A percentile compares a stretch with the other conserved stretches of the same genome.
Conservation (phyloP, 2,888 invertebrate species). For the Hirtodrosophila duncani region DNA sequence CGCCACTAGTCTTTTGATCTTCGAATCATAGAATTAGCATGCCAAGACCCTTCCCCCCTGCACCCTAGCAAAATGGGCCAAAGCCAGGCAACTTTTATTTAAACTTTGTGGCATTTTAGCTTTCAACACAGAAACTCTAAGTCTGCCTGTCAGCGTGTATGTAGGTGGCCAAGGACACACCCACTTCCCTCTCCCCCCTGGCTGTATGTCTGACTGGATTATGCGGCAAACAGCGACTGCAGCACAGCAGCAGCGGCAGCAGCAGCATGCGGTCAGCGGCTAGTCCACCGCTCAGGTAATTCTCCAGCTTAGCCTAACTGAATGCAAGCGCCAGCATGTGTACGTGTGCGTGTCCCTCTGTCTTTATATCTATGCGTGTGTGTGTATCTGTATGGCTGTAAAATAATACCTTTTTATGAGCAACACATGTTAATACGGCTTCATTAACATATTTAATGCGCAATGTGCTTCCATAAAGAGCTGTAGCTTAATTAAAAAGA, state of each 20-base stretch:
- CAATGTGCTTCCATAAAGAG: too few species aligned
- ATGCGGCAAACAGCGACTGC: conserved; percentile 52
- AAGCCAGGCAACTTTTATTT: conserved; percentile 57
- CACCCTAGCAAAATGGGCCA: too few species aligned
- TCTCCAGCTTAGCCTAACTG: conserved; percentile 13
- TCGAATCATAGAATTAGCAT: too few species aligned
- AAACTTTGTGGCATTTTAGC: conserved; percentile 65
- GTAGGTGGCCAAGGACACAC: conserved; percentile 16
- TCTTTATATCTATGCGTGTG: conserved; percentile 11
- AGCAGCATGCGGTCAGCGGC: conserved; percentile 62
- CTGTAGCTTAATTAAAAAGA: conserved; percentile 63
- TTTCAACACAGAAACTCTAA: conserved; percentile 47
- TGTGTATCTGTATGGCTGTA: conserved; percentile 22
- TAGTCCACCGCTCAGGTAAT: conserved; percentile 44
- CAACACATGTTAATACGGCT: conserved; percentile 71
- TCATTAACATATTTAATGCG: conserved; percentile 73
- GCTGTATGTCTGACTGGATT: conserved; percentile 43
- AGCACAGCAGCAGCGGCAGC: conserved; percentile 25
- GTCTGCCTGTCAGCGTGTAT: conserved; percentile 64
- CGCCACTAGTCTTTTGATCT: too few species aligned
- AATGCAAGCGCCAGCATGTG: neutral
- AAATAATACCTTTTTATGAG: conserved; percentile 70
- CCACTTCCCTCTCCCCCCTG: neutral
- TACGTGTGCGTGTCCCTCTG: conserved; percentile 33
- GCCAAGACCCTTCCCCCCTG: too few species aligned